Evolutionary conservation across 2,113 vertebrate genomes (phyloP).

Genomic region (Macrotis lagotis): DNA sequence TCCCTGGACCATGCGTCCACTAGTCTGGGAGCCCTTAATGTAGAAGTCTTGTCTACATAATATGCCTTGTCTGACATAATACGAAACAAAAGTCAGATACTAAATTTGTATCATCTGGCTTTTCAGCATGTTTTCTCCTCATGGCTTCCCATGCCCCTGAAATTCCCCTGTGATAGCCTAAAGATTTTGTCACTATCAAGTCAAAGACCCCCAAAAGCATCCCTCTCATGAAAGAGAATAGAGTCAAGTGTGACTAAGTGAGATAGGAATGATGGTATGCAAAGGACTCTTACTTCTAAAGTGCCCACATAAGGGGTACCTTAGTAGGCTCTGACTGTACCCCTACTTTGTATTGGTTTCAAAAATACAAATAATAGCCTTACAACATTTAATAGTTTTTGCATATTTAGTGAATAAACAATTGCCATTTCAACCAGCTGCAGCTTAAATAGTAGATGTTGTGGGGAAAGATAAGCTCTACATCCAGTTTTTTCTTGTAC

Average conservation of each 20-base stretch:
- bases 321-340: background rate
- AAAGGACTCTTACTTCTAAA: background rate
- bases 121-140: background rate
- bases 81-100: background rate
- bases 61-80: background rate
- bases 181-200: background rate
- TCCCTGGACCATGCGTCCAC: background rate
- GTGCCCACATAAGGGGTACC: background rate
- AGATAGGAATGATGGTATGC: background rate
- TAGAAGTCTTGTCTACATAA: too few relatives aligned
- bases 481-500: background rate
- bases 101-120: background rate
- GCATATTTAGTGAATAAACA: background rate
- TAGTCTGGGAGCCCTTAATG: background rate
- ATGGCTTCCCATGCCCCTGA: background rate
- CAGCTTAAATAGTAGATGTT: background rate
- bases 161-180: background rate
- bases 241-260: background rate
- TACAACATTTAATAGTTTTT: background rate
- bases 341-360: background rate
- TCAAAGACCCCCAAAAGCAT: background rate
- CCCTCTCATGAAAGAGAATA: background rate
- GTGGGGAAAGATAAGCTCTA: background rate
- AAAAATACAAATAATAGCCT: background rate
- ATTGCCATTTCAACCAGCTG: background rate